A percentile compares a stretch with the other conserved stretches of the same genome.
Evolutionary conservation across 2,888 invertebrate genomes (phyloP).

Genomic region (Ernsta delagoae): DNA sequence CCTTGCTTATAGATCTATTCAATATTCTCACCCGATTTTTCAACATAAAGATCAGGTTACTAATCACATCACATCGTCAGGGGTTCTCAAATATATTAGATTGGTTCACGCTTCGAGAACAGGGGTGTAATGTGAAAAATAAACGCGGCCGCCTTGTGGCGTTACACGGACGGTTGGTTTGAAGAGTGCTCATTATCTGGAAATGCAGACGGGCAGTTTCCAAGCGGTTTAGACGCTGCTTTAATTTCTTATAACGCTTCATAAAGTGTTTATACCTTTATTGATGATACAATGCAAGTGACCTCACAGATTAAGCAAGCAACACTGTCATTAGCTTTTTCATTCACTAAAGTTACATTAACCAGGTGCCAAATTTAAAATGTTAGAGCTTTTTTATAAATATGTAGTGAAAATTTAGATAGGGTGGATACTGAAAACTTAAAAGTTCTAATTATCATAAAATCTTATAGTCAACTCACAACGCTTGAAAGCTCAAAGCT

Average conservation of each 20-base stretch:
- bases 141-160: slow-evolving; percentile 29
- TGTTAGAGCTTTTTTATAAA: too few species aligned
- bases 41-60: slow-evolving; percentile 30
- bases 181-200: slow-evolving; percentile 27
- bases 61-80: slow-evolving; percentile 33
- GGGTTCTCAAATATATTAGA: slow-evolving; percentile 31
- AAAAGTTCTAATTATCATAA: not conserved
- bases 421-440: too few species aligned
- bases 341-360: too few species aligned
- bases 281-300: too few species aligned
- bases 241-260: too few species aligned
- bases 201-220: slow-evolving; percentile 10
- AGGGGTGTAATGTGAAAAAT: slow-evolving; percentile 34
- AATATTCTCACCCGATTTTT: slow-evolving; percentile 14
- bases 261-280: too few species aligned
- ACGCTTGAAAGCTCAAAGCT: not conserved
- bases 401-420: too few species aligned
- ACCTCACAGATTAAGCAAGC: too few species aligned
- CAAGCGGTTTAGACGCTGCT: not conserved
- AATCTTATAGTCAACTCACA: not conserved
- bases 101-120: slow-evolving; percentile 28
- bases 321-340: too few species aligned
- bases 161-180: slow-evolving; percentile 29
- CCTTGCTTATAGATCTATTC: not conserved
- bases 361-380: too few species aligned